Percentiles rank a stretch among this genome's conserved stretches.
Evolutionary conservation across 2,113 vertebrate genomes (phyloP).

Genomic region (Panurus biarmicus): DNA sequence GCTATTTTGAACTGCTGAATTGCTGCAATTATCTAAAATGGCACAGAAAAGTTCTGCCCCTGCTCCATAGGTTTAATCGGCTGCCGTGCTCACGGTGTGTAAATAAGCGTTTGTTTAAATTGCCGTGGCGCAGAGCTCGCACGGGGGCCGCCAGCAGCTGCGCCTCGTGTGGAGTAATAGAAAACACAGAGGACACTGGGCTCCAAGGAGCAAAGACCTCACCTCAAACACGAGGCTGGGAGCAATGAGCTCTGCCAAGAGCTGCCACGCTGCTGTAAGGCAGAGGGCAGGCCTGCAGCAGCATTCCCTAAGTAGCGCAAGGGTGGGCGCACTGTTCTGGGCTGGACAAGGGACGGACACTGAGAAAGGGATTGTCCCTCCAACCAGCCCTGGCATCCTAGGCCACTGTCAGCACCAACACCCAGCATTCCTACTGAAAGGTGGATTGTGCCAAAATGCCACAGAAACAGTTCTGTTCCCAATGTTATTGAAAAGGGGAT

Average conservation of each 20-base stretch:
- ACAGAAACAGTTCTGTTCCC: not conserved
- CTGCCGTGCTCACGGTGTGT: accelerated
- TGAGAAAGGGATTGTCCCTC: not conserved
- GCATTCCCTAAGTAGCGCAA: too few relatives aligned
- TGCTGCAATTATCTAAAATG: not conserved
- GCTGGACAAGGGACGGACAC: accelerated
- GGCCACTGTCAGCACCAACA: not conserved
- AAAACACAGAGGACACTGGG: not conserved
- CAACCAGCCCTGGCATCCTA: accelerated
- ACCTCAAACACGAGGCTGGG: accelerated
- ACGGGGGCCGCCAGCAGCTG: not conserved
- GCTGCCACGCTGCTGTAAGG: accelerated
- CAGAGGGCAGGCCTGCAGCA: not conserved
- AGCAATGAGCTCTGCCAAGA: not conserved
- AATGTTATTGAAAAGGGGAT: not conserved
- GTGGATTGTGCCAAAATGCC: not conserved
- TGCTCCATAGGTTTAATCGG: not conserved
- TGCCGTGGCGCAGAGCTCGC: accelerated
- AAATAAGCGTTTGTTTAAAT: not conserved
- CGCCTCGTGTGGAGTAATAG: accelerated
- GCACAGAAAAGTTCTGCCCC: not conserved
- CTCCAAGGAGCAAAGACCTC: not conserved
- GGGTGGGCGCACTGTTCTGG: accelerated
- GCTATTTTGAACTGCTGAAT: not conserved
- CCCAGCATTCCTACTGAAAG: not conserved